These are phyloP conservation scores for Neosilurus hyrtlii DNA, from an alignment of 2,797 vertebrate species.

Conservation along the genomic window DNA sequence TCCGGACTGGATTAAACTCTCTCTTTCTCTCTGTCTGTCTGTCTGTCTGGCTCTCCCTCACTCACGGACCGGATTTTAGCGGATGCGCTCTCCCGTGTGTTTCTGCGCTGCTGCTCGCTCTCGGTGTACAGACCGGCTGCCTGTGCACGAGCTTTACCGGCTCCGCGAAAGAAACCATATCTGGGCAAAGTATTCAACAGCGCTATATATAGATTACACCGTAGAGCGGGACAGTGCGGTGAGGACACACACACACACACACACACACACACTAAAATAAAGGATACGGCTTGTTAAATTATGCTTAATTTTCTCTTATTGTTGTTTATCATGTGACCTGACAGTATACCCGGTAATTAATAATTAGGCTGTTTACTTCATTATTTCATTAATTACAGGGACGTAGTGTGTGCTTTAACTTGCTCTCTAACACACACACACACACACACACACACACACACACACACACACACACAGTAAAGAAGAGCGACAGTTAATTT, in stretches of 20 bases:
- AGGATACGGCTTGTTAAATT: too few relatives aligned
- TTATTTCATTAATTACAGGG: neutral
- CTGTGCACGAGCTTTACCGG: slow-evolving; percentile 48
- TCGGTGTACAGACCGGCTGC: neutral
- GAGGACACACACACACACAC: slow-evolving; percentile 56
- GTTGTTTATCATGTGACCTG: too few relatives aligned
- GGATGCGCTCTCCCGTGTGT: slow-evolving; percentile 25
- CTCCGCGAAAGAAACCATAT: slow-evolving; percentile 78
- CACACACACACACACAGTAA: neutral
- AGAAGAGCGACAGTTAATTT: neutral
- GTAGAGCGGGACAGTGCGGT: slow-evolving; percentile 65
- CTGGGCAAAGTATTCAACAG: slow-evolving; percentile 88
- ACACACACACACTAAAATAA: neutral
- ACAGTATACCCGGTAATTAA: neutral
- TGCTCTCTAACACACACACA: neutral
- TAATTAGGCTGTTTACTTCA: neutral
- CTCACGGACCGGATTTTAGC: too few relatives aligned
- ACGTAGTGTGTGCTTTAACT: neutral
- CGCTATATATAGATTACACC: slow-evolving; percentile 82
- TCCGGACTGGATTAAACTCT: too few relatives aligned
- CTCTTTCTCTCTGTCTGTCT: too few relatives aligned
- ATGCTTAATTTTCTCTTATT: neutral
- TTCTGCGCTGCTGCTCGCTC: slow-evolving; percentile 25
- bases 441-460: too few relatives aligned
- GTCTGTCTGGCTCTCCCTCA: too few relatives aligned